Conservation (phyloP, 2,797 vertebrate species). For the Oryzias sinensis region DNA sequence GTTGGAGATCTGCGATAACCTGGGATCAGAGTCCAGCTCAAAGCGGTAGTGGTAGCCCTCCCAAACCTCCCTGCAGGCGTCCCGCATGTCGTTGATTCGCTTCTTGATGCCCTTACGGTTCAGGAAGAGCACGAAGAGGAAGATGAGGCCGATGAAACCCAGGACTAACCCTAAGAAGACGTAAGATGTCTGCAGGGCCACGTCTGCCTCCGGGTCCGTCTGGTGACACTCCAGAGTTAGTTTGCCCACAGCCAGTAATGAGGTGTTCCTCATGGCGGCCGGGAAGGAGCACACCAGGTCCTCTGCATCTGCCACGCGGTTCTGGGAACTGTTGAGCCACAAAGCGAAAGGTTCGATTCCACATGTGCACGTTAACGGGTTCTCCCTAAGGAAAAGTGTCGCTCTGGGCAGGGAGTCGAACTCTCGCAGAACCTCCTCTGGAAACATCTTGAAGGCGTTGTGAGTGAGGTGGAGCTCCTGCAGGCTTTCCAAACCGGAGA, state of each 20-base stretch:
- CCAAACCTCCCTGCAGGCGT: slow-evolving; percentile 80
- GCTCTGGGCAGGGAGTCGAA: slow-evolving; percentile 58
- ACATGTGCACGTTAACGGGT: slow-evolving; percentile 79
- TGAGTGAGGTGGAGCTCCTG: slow-evolving; percentile 76
- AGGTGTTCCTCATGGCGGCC: slow-evolving; percentile 70
- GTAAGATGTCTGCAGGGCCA: slow-evolving; percentile 80
- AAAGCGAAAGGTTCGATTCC: slow-evolving; percentile 73
- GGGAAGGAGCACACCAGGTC: slow-evolving; percentile 73
- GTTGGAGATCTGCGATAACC: slow-evolving; percentile 73
- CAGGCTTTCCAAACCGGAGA: slow-evolving; percentile 68
- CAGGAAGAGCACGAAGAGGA: slow-evolving; percentile 83
- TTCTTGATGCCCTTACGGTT: slow-evolving; percentile 83
- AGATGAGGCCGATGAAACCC: slow-evolving; percentile 79
- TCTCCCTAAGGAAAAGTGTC: slow-evolving; percentile 58
- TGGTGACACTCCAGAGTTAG: slow-evolving; percentile 69
- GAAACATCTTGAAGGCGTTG: slow-evolving; percentile 74
- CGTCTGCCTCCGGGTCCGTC: slow-evolving; percentile 53
- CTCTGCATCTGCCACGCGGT: slow-evolving; percentile 53
- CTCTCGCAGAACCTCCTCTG: slow-evolving; percentile 68
- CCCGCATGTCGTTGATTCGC: slow-evolving; percentile 73
- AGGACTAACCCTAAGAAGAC: slow-evolving; percentile 79
- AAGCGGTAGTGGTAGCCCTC: slow-evolving; percentile 83
- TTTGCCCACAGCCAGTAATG: slow-evolving; percentile 55
- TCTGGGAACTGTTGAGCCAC: slow-evolving; percentile 76
- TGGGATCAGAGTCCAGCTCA: slow-evolving; percentile 77